phyloP scores from a whole-genome alignment of 1,140 invertebrate genomes.

The Idris sp. region DNA sequence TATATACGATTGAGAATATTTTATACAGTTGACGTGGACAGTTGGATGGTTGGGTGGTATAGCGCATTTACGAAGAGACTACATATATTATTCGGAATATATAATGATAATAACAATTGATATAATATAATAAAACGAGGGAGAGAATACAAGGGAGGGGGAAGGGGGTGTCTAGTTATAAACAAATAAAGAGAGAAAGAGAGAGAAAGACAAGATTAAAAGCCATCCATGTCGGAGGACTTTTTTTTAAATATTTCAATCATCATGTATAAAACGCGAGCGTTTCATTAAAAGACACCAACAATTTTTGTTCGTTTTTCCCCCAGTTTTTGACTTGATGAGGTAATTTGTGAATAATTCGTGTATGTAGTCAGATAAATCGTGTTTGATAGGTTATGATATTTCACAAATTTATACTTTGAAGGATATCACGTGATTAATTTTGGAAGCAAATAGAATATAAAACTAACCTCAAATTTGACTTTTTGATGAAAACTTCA shows the following conservation, averaged over 20 bases:
- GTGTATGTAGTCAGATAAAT: slow-evolving; percentile 27
- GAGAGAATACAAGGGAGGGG: no score
- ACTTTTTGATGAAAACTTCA: not conserved
- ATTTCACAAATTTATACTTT: no score
- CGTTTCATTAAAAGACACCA: no score
- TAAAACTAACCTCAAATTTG: no score
- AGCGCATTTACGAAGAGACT: slow-evolving; percentile 42
- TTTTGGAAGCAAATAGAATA: no score
- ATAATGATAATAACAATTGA: slow-evolving; percentile 35
- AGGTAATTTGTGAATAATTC: slow-evolving; percentile 48
- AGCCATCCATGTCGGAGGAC: no score
- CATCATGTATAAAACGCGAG: no score
- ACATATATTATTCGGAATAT: slow-evolving; percentile 45
- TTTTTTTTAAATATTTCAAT: no score
- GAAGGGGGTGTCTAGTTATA: no score
- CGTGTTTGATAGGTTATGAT: slow-evolving; percentile 34
- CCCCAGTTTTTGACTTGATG: slow-evolving; percentile 32
- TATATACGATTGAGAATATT: slow-evolving; percentile 76
- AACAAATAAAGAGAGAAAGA: no score
- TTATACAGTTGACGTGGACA: slow-evolving; percentile 75
- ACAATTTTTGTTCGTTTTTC: no score
- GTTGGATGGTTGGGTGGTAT: slow-evolving; percentile 48
- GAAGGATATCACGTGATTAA: no score
- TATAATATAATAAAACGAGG: not conserved
- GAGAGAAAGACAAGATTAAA: not conserved